Evolutionary conservation across 2,113 vertebrate genomes (phyloP), one percentile per base, ranked within the genome.

Genomic region (Talpa occidentalis): DNA sequence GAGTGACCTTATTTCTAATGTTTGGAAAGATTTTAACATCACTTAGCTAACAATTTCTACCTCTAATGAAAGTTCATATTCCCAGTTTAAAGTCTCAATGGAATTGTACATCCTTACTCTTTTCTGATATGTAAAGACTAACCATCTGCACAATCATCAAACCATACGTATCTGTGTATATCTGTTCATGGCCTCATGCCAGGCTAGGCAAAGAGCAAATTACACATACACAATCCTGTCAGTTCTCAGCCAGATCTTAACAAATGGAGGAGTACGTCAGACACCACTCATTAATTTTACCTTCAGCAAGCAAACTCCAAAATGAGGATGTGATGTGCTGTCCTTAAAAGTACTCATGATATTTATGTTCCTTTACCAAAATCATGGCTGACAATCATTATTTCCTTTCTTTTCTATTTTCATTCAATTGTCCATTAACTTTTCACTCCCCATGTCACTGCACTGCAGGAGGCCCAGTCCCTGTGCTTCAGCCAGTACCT

Each of bases 1-100:
- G 69, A 94, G 12, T 83, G 42, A 88, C 67, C 16, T 88, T 32
- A 26, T 77, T 72, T 74, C 37, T 84, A 81, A 88, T n/a, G 30
- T 64, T 86, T 30, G 2, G 42, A 28, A 85, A 37, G 5, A 26
- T 88, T 85, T 54, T 21, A 17, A 22, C 90, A 84, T 82, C 56
- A 64, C 40, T 69, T 44, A 76, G 1, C 6, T 84, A 76, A 64
- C 2, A 62, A 32, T 89, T 84, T 79, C 64, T 10, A 54, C 28
- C 59, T 44, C 26, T 82, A 82, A 88, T 70, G 60, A 80, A 96
- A 91, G 56, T 12, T 86, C 49, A 88, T 60, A 93, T 64, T 49
- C 37, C 19, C 40, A 5, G 10, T n/a, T 67, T 73, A 69, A 94
- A 64, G 26, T 54, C 49, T 70, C 85, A 62, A 1, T 44, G 35